These are phyloP conservation scores for Xylota sylvarum DNA, from an alignment of 2,888 invertebrate species.

Conservation along the genomic window DNA sequence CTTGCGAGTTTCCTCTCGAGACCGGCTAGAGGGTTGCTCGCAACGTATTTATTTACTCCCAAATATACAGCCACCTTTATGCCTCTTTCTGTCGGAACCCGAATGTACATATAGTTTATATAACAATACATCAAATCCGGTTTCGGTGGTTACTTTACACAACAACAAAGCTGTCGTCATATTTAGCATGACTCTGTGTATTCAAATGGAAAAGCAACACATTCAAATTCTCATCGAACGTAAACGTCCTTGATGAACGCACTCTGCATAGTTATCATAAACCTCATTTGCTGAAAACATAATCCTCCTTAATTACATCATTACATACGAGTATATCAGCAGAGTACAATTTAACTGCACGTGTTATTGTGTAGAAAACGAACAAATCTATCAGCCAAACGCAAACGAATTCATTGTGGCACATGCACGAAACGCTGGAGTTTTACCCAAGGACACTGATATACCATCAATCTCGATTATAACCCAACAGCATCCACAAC, in stretches of 20 bases:
- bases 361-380: conserved; percentile 12
- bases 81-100: too few relatives aligned
- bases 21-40: too few relatives aligned
- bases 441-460: conserved; percentile 4
- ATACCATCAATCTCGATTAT: neutral
- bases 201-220: too few relatives aligned
- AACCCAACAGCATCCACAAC: neutral
- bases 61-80: too few relatives aligned
- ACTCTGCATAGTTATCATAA: neutral
- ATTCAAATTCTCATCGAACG: neutral
- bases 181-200: too few relatives aligned
- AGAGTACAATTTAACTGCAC: conserved; percentile 13
- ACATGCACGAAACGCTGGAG: neutral
- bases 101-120: too few relatives aligned
- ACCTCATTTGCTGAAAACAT: conserved; percentile 12
- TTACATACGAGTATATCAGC: conserved; percentile 36
- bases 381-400: neutral
- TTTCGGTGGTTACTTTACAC: too few relatives aligned
- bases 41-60: too few relatives aligned
- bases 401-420: neutral
- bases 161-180: too few relatives aligned
- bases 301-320: conserved; percentile 22
- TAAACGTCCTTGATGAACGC: neutral
- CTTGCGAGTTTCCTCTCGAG: too few relatives aligned
- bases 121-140: too few relatives aligned